A percentile compares a stretch with the other conserved stretches of the same genome.
These are phyloP conservation scores for Terebella lapidaria DNA, from an alignment of 2,888 invertebrate species.

Conservation along the genomic window DNA sequence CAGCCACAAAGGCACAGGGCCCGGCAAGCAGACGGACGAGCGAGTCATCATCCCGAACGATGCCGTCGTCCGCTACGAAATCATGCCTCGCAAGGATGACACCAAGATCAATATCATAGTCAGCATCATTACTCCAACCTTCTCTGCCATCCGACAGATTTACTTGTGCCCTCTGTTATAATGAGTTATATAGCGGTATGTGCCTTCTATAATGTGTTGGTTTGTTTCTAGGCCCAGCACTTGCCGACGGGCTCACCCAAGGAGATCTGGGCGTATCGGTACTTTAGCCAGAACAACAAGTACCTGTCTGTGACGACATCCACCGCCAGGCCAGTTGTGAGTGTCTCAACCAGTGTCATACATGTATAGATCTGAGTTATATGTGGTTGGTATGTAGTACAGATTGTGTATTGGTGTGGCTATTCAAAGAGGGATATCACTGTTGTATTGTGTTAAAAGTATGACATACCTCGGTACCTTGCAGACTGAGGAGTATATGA, in stretches of 20 bases:
- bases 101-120: conserved; percentile 18
- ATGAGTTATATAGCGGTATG: too few relatives aligned
- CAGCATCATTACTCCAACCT: not conserved
- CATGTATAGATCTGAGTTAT: not conserved
- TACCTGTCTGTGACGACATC: conserved; percentile 78
- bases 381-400: too few relatives aligned
- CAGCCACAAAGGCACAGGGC: conserved; percentile 1
- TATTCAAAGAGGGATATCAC: too few relatives aligned
- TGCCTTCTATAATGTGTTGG: too few relatives aligned
- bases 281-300: conserved; percentile 17
- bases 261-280: conserved; percentile 20
- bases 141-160: not conserved
- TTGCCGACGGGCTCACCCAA: conserved; percentile 9
- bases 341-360: conserved; percentile 6
- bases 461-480: conserved; percentile 42
- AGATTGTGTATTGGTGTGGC: not conserved
- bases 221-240: not conserved
- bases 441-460: too few relatives aligned
- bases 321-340: conserved; percentile 62
- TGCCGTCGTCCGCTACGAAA: conserved; percentile 19
- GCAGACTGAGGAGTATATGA: conserved; percentile 84
- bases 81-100: conserved; percentile 19
- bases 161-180: too few relatives aligned
- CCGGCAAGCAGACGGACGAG: conserved; percentile 14
- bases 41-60: conserved; percentile 23